Conservation (phyloP, 2,888 invertebrate species). For the Drosophila barbarae region DNA sequence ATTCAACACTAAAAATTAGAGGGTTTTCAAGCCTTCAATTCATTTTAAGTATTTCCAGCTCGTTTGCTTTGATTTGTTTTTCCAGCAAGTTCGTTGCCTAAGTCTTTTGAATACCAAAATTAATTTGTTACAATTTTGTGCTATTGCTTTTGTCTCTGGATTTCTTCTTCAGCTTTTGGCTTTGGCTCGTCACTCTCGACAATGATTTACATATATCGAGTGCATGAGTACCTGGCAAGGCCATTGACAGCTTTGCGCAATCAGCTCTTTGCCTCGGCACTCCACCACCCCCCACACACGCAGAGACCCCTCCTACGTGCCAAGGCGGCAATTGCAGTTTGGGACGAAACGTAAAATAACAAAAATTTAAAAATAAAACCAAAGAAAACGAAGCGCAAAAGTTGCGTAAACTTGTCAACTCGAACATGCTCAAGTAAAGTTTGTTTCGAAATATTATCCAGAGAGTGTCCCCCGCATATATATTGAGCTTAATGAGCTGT, state of each 20-base stretch:
- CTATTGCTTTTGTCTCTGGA: background rate
- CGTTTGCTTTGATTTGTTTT: background rate
- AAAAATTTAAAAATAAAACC: slow-evolving; percentile 21
- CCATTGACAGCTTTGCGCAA: slow-evolving; percentile 34
- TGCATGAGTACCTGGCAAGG: slow-evolving; percentile 24
- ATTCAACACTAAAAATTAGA: background rate
- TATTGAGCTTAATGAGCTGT: slow-evolving; percentile 1
- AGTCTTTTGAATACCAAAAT: background rate
- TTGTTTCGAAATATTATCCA: slow-evolving; percentile 7
- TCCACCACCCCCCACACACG: slow-evolving; percentile 8
- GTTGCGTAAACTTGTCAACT: slow-evolving; percentile 57
- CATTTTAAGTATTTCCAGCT: background rate
- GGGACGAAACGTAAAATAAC: slow-evolving; percentile 15
- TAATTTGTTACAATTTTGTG: background rate
- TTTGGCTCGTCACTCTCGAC: slow-evolving; percentile 9
- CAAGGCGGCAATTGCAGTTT: slow-evolving; percentile 59
- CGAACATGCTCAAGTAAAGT: slow-evolving; percentile 23
- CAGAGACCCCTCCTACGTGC: slow-evolving; percentile 53
- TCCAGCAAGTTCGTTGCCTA: background rate
- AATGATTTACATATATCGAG: slow-evolving; percentile 33
- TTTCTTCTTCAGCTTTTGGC: background rate
- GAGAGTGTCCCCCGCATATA: slow-evolving; percentile 26
- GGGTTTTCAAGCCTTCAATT: background rate
- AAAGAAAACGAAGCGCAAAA: slow-evolving; percentile 10
- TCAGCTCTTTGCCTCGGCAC: slow-evolving; percentile 5